Percentiles rank a stretch among this genome's conserved stretches.
Conservation (phyloP, 2,113 vertebrate species). For the Ceyx margarethae region DNA sequence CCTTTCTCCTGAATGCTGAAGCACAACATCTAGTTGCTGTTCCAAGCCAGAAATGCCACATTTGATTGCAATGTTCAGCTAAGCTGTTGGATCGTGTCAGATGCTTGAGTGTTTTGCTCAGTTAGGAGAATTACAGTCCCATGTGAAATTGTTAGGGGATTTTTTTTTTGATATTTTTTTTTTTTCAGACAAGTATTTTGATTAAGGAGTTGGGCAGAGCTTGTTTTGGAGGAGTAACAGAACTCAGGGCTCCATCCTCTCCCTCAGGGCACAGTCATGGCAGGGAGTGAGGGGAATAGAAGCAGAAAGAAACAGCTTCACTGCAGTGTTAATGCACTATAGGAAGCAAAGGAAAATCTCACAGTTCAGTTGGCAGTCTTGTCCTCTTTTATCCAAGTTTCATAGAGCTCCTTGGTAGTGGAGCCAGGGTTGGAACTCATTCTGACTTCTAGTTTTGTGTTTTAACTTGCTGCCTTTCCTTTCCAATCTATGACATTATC, state of each 20-base stretch:
- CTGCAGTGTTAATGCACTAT: slow-evolving; percentile 60
- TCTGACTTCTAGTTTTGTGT: slow-evolving; percentile 46
- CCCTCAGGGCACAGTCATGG: neutral
- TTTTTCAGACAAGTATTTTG: neutral
- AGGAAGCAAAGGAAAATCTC: slow-evolving; percentile 50
- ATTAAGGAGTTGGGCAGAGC: slow-evolving; percentile 3
- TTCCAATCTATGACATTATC: slow-evolving; percentile 60
- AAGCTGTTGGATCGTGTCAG: neutral
- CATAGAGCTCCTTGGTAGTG: slow-evolving; percentile 27
- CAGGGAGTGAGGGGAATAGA: neutral
- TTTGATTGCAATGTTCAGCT: neutral
- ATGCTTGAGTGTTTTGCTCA: neutral
- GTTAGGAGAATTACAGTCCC: neutral
- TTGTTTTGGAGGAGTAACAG: neutral
- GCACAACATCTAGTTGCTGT: neutral
- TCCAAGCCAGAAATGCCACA: neutral
- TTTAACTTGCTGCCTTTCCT: slow-evolving; percentile 49
- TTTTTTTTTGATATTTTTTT: neutral
- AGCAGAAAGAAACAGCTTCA: slow-evolving; percentile 46
- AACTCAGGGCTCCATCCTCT: neutral
- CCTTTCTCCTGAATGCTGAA: neutral
- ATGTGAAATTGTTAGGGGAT: neutral
- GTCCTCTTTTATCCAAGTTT: slow-evolving; percentile 43
- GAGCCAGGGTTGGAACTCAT: slow-evolving; percentile 54
- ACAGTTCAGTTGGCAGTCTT: slow-evolving; percentile 31